Conservation (phyloP, 2,797 vertebrate species). For the Pseudocheirus occidentalis region DNA sequence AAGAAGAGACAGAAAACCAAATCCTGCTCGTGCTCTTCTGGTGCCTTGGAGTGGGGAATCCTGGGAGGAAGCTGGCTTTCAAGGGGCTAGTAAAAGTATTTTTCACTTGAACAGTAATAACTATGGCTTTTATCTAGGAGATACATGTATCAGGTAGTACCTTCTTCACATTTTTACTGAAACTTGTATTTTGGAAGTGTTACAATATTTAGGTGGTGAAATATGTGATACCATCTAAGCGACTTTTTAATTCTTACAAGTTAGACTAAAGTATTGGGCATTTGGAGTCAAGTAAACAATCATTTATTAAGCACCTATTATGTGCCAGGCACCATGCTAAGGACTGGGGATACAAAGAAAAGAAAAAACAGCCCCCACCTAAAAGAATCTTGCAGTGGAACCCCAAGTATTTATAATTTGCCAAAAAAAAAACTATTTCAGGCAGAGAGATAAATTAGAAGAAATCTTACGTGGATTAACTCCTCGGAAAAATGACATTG, state of each 20-base stretch:
- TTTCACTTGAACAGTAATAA: background rate
- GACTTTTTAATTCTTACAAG: background rate
- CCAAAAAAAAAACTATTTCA: constrained; percentile 80
- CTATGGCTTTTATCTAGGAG: background rate
- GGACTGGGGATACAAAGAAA: background rate
- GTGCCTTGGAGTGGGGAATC: background rate
- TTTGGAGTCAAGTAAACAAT: background rate
- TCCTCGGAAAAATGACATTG: constrained; percentile 95
- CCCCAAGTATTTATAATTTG: constrained; percentile 47
- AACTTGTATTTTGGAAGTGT: background rate
- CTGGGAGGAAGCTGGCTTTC: background rate
- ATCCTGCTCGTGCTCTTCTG: background rate
- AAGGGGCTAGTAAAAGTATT: background rate
- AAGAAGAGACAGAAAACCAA: background rate
- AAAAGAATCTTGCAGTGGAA: background rate
- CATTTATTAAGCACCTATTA: background rate
- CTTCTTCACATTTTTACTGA: background rate
- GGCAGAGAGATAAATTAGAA: constrained; percentile 97
- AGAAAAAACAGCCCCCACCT: background rate
- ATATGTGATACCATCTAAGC: background rate
- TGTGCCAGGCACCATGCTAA: background rate
- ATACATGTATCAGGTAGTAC: background rate
- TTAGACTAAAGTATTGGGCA: background rate
- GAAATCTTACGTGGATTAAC: constrained; percentile 95
- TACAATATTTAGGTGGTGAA: background rate